Base-by-base conservation (phyloP, 2,888 invertebrate species). In the Agrochola circellaris region DNA sequence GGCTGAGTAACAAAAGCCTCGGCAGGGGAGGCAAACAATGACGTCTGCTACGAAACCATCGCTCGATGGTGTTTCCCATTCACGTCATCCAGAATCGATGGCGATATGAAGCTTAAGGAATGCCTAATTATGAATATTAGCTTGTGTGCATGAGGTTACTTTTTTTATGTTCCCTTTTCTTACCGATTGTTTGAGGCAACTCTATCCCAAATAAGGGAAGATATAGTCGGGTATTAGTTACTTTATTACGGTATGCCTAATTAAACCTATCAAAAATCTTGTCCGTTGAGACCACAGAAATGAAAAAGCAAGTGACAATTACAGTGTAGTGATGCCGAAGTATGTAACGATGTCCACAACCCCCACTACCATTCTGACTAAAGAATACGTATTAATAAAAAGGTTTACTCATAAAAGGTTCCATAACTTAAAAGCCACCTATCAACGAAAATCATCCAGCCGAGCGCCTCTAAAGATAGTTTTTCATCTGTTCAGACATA, bases 401-500 rank as follows among this genome's bases (percentile, higher is more conserved):
- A 62, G 38, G 48, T n/a, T 73, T 17, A 51, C 20, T 48, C 20
- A 48, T 48, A 64, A 62, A 48, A 58, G 42, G 51, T 9, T 51
- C 23, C 23, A 42, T 58, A 64, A 61, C 48, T 58, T 61, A 71
- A 82, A 76, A 51, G 66, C 48, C 42, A 65, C 68, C 79, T 83
- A 73, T 87, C 87, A 86, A 88, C 90, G 83, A 89, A 92, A 93
- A 94, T 93, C 91, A 94, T 93, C 91, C 91, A 87, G 87, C 76
- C 86, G 88, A 91, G 81, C 83, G 82, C 85, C 81, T 89, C 85
- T 84, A 83, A 85, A 89, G 92, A 94, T 95, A 96, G 94, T 95
- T 96, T 96, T 95, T 95, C 96, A 95, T 94, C 92, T 93, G 84
- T 78, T 86, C 92, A 93, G 94, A 94, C 95, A 94, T 93, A 95